Evolutionary conservation across 2,113 vertebrate species (phyloP), one percentile per base, ranked within the genome.

Genomic region (Xiphophorus hellerii): DNA sequence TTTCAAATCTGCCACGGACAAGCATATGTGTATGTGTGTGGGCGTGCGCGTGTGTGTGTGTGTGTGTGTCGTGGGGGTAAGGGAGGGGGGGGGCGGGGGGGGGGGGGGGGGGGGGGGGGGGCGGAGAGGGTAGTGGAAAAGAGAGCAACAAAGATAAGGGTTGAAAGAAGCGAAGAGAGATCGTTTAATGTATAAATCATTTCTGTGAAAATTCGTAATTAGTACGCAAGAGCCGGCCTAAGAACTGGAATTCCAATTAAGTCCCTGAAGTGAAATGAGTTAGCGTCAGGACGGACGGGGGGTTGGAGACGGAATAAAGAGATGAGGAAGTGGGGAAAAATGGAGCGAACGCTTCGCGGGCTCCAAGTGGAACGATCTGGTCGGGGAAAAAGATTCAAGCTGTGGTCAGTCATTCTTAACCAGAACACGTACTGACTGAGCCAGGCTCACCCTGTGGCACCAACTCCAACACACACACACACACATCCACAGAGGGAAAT

Each of bases 1-100:
- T 91, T 90, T 92, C 87, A 90, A 92, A 92, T 93, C 91, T 88
- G 88, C 86, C 71, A 35, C 76, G 85, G 87, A 87, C 83, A 37
- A 37, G 35, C 35, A 3, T 83, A 62, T 84, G 75, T 78, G 77
- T 66, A 62, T 48, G 29, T 67, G 30, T 39, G 71, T 48, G 66
- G 0, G 35, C 9, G 33, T 84, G 75, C 77, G 77, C 51, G 66
- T n/a, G n/a, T n/a, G n/a, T n/a, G 51, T 25, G 51, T 78, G 77
- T 63, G 66, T 51, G 29, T 62, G 31, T 63, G 61, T 35, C 10
- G 10, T 30, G 30, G 30, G 28, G 28, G 1, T 28, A 28, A 2
- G 35, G n/a, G n/a, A n/a, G n/a, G n/a, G n/a, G n/a, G n/a, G n/a
- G n/a, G n/a, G n/a, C n/a, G n/a, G n/a, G n/a, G n/a, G n/a, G n/a